A percentile compares a stretch with the other conserved stretches of the same genome.
Evolutionary conservation across 30 jellyfish, hydroid and myxozoan species (phyloP).

Genomic region (Aurelia sp.): DNA sequence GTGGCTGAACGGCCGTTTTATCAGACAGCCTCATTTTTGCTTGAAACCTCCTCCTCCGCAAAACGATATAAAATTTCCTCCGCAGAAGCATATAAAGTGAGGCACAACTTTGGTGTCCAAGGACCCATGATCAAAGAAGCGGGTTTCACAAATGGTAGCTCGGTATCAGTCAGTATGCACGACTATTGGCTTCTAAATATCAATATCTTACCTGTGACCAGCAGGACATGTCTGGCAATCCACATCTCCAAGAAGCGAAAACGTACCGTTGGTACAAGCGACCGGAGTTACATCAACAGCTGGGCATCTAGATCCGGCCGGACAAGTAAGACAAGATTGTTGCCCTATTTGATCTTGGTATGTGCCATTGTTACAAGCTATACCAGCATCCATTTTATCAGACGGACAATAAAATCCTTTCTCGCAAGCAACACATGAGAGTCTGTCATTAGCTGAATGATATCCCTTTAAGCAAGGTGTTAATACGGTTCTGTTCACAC

Average conservation of each 20-base stretch:
- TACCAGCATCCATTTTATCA: slow-evolving; percentile 52
- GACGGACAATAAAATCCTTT: slow-evolving; percentile 76
- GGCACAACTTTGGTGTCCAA: no score
- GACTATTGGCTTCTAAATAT: no score
- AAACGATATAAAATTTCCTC: no score
- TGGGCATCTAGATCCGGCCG: slow-evolving; percentile 67
- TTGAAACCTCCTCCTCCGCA: no score
- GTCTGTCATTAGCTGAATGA: slow-evolving; percentile 55
- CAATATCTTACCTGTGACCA: slow-evolving; percentile 62
- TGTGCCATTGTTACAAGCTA: slow-evolving; percentile 66
- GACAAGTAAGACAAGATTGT: slow-evolving; percentile 59
- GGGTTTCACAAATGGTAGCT: background rate
- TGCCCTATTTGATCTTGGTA: slow-evolving; percentile 70
- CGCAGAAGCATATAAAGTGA: no score
- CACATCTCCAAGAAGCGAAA: slow-evolving; percentile 49
- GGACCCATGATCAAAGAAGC: no score
- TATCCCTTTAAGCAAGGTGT: slow-evolving; percentile 55
- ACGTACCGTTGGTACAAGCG: slow-evolving; percentile 68
- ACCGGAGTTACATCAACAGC: slow-evolving; percentile 52
- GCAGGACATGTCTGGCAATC: slow-evolving; percentile 76
- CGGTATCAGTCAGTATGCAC: background rate
- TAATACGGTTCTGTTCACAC: slow-evolving; percentile 23
- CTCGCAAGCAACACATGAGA: slow-evolving; percentile 63
- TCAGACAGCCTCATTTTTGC: no score
- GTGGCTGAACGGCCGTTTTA: no score